Evolutionary conservation across 2,797 vertebrate species (phyloP).

Genomic region (Peromyscus melanophrys): DNA sequence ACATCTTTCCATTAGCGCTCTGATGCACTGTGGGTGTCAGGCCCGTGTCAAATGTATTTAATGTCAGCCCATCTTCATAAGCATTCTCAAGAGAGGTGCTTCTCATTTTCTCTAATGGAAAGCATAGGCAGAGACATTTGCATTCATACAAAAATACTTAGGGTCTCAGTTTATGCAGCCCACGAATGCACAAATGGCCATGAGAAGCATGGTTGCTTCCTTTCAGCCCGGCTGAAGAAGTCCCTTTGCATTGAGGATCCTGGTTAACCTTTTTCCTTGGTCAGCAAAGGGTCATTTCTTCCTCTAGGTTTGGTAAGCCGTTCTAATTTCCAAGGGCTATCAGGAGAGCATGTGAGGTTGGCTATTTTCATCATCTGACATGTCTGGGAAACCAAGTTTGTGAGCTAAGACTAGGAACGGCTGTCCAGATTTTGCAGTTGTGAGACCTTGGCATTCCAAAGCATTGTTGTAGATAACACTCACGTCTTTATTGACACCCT

Average conservation of each 20-base stretch:
- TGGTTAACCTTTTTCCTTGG: background rate
- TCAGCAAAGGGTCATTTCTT: background rate
- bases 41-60: constrained; percentile 47
- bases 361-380: background rate
- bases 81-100: constrained; percentile 21
- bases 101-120: constrained; percentile 26
- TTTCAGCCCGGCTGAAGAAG: background rate
- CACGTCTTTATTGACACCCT: background rate
- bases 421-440: background rate
- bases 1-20: constrained; percentile 15
- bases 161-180: background rate
- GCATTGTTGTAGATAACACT: background rate
- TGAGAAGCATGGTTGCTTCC: background rate
- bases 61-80: constrained; percentile 42
- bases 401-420: background rate
- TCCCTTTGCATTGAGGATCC: background rate
- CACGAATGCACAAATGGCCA: background rate
- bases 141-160: background rate
- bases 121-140: constrained; percentile 29
- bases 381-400: background rate
- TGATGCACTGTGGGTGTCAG: background rate
- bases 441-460: background rate
- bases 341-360: background rate
- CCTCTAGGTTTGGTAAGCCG: background rate
- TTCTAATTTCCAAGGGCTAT: background rate